phyloP scores from a whole-genome alignment of 2,888 invertebrate genomes.

The Meghimatium bilineatum region DNA sequence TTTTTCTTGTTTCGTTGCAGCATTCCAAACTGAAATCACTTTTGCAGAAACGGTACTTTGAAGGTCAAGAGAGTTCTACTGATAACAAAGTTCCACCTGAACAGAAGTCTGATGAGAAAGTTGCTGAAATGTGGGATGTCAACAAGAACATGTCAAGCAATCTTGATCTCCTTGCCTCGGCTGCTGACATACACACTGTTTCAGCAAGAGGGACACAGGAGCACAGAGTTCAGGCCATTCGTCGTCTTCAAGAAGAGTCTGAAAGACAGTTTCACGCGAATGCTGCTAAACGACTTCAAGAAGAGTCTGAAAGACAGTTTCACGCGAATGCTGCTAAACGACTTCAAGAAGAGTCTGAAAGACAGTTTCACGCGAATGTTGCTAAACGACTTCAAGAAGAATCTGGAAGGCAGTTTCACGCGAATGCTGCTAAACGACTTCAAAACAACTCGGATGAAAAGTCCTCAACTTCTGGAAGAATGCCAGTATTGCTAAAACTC shows the following conservation, averaged over 20 bases:
- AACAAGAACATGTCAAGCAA: conserved; percentile 18
- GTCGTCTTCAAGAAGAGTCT: conserved; percentile 17
- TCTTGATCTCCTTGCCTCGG: conserved; percentile 32
- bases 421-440: not conserved
- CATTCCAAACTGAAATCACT: conserved; percentile 42
- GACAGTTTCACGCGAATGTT: not conserved
- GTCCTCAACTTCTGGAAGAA: not conserved
- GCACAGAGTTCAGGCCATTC: not conserved
- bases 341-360: not conserved
- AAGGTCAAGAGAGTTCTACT: conserved; percentile 9
- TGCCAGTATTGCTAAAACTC: not conserved
- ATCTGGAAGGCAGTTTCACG: not conserved
- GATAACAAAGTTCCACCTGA: not conserved
- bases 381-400: conserved; percentile 10
- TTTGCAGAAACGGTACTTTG: conserved; percentile 40
- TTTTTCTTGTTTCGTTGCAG: conserved; percentile 11
- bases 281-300: not conserved
- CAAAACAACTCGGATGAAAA: not conserved
- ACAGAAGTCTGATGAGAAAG: not conserved
- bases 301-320: conserved; percentile 11
- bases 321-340: not conserved
- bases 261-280: not conserved
- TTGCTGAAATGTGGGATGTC: not conserved
- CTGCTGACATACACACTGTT: conserved; percentile 34
- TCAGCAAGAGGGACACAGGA: not conserved